Evolutionary conservation across 2,888 invertebrate species (phyloP), one percentile per base, ranked within the genome.

Genomic region (Axea sp.): DNA sequence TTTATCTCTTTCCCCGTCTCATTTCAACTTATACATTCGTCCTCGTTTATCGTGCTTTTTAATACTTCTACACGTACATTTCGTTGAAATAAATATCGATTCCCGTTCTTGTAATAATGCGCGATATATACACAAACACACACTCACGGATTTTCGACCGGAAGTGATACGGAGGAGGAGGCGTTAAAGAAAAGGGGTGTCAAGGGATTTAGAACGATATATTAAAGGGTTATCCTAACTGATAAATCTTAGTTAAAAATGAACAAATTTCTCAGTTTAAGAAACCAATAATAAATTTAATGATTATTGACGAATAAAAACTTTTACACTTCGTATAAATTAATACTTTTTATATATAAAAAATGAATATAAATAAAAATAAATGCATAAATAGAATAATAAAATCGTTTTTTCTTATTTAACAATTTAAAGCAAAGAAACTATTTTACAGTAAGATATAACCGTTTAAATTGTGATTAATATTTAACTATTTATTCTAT

Each of bases 181-280:
- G 11, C 1, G 35, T 17, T 11, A 47, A 51, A 51, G 51, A 60
- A 51, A 62, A 51, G 55, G 51, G 57, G 51, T 43, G 68, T 43
- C 55, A 12, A 41, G 67, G 62, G 67, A 67, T 49, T 67, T 45
- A 17, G 47, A 49, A 47, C 53, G 26, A 65, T 67, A 43, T 55
- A 59, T 73, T 73, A 65, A 65, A 65, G 64, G 73, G 59, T 59
- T 60, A 45, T 60, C 39, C 49, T 39, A 33, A 51, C 65, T 57
- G 65, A 72, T 69, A 69, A 69, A 60, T 69, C 60, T 59, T 51
- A 24, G 43, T 69, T 60, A 53, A 45, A 60, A 69, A 51, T 33
- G 39, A 37, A 55, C 22, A 35, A 67, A 57, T 65, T 45, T 3
- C 22, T 28, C 15, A 19, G 26, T 22, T 43, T 41, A 17, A 26